Percentiles rank a stretch among this genome's conserved stretches.
Evolutionary conservation across 92 coral and sea anemone species (phyloP).

Genomic region (Heliopora coerulea): DNA sequence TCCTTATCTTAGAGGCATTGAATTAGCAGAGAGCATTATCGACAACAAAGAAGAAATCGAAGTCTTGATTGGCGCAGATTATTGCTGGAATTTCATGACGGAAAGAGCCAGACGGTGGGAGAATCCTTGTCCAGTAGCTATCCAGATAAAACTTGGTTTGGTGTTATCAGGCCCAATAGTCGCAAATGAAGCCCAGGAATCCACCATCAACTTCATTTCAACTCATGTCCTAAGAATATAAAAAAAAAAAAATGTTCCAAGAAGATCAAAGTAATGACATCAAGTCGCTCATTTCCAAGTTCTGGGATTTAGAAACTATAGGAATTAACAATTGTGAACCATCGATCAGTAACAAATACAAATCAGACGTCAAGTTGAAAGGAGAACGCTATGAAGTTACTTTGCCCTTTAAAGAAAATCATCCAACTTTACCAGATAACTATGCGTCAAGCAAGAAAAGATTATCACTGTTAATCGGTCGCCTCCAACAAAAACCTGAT

Average conservation of each 20-base stretch:
- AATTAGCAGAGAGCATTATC: too few relatives aligned
- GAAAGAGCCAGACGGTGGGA: conserved; percentile 57
- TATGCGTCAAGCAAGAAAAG: conserved; percentile 42
- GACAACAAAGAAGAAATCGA: conserved; percentile 46
- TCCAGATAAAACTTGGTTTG: conserved; percentile 34
- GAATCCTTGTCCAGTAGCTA: conserved; percentile 33
- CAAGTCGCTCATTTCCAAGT: conserved; percentile 3
- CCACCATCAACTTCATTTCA: conserved; percentile 28
- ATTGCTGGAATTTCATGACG: too few relatives aligned
- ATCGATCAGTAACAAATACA: conserved; percentile 32
- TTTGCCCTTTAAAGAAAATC: conserved; percentile 50
- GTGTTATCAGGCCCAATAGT: conserved; percentile 37
- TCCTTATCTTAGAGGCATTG: too few relatives aligned
- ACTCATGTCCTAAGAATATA: conserved; percentile 36
- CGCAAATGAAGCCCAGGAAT: background rate
- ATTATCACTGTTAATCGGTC: conserved; percentile 15
- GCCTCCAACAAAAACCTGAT: conserved; percentile 47
- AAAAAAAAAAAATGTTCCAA: background rate
- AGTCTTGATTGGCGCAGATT: too few relatives aligned
- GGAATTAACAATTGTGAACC: conserved; percentile 41
- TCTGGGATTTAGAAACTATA: conserved; percentile 48
- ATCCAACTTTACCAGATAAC: conserved; percentile 52
- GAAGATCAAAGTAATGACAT: background rate
- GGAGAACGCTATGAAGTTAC: conserved; percentile 53
- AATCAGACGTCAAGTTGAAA: conserved; percentile 14